A percentile compares a stretch with the other conserved stretches of the same genome.
Conservation (phyloP, 2,113 vertebrate species). For the Pao palembangensis region DNA sequence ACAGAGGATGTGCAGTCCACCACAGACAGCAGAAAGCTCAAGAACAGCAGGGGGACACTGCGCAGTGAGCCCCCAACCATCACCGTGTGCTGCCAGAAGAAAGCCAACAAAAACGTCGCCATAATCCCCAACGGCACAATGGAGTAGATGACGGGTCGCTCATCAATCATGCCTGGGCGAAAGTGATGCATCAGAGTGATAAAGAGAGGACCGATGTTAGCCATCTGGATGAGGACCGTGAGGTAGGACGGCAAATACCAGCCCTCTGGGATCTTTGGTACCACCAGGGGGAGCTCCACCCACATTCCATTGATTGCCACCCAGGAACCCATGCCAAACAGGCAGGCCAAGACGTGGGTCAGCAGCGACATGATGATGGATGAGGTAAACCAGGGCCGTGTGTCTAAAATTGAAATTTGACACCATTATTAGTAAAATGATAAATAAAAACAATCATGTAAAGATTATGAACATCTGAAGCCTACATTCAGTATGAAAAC, state of each 20-base stretch:
- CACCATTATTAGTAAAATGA: constrained; percentile 5
- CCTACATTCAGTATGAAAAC: too few relatives aligned
- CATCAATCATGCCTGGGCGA: constrained; percentile 66
- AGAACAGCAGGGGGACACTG: constrained; percentile 75
- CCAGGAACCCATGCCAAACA: constrained; percentile 84
- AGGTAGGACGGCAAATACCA: constrained; percentile 84
- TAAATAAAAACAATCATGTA: too few relatives aligned
- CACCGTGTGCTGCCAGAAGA: constrained; percentile 74
- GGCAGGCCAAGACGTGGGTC: constrained; percentile 74
- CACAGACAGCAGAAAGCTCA: constrained; percentile 80
- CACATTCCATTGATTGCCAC: constrained; percentile 86
- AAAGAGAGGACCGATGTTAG: constrained; percentile 80
- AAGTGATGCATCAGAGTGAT: constrained; percentile 79
- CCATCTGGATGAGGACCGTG: constrained; percentile 82
- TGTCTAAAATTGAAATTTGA: constrained; percentile 52
- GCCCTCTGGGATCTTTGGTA: constrained; percentile 69
- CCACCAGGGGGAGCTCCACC: constrained; percentile 82
- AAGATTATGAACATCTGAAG: neutral
- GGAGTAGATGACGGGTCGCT: constrained; percentile 72
- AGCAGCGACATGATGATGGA: constrained; percentile 70
- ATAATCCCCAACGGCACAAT: constrained; percentile 72
- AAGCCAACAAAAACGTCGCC: constrained; percentile 77
- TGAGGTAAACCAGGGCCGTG: constrained; percentile 18
- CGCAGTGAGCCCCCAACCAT: constrained; percentile 43
- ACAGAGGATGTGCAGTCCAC: constrained; percentile 87